Evolutionary conservation across 2,113 vertebrate species (phyloP).

Genomic region (Xiphophorus maculatus): DNA sequence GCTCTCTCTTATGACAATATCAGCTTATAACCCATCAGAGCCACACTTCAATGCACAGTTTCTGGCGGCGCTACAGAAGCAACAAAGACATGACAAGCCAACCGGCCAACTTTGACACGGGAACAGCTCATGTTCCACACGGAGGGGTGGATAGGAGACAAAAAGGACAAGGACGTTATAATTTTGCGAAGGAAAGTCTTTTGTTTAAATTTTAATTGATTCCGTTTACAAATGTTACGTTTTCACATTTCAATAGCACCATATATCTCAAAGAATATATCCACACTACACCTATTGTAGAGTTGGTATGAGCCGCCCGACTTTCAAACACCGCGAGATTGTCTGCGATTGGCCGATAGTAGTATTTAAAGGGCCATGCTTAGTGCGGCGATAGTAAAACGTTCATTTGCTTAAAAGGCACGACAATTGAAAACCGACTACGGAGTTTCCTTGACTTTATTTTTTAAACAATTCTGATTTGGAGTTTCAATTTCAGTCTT

Average conservation of each 20-base stretch:
- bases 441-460: background rate
- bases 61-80: constrained; percentile 22
- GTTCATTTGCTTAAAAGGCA: background rate
- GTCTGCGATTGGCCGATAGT: constrained; percentile 54
- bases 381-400: background rate
- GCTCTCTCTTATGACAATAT: background rate
- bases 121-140: constrained; percentile 16
- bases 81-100: constrained; percentile 77
- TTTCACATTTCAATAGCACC: background rate
- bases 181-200: too few relatives aligned
- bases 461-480: too few relatives aligned
- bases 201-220: background rate
- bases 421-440: background rate
- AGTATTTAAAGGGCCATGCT: constrained; percentile 9
- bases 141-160: background rate
- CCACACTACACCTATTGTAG: background rate
- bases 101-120: constrained; percentile 72
- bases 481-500: too few relatives aligned
- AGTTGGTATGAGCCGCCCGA: constrained; percentile 53
- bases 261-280: background rate
- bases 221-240: background rate
- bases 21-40: constrained; percentile 46
- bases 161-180: background rate
- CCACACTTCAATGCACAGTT: constrained; percentile 29
- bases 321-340: constrained; percentile 57